Percentiles rank a stretch among this genome's conserved stretches.
phyloP scores from a whole-genome alignment of 2,888 invertebrate species.

The Drosophila eohydei region DNA sequence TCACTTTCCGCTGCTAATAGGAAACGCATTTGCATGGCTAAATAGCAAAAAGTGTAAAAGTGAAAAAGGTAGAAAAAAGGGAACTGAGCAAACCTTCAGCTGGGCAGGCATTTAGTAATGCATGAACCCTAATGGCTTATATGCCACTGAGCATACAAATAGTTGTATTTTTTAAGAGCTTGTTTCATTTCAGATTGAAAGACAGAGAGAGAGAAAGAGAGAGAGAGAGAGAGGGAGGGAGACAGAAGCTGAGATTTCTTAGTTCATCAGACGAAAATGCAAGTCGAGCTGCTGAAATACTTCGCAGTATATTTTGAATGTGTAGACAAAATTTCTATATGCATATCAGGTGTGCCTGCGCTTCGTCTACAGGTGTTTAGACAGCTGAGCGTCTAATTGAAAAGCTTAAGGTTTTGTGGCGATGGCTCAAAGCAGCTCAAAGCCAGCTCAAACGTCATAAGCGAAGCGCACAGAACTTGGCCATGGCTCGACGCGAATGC shows the following conservation, averaged over 20 bases:
- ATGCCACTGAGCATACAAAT: background rate
- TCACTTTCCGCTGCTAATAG: background rate
- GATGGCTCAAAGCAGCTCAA: conserved; percentile 4
- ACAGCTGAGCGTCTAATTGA: conserved; percentile 37
- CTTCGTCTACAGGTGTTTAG: conserved; percentile 35
- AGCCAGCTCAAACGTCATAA: conserved; percentile 38
- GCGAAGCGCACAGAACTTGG: conserved; percentile 20
- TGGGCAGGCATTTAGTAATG: background rate
- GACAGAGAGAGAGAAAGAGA: no score
- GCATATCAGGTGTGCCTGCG: background rate
- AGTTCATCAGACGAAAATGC: no score
- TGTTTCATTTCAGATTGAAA: background rate
- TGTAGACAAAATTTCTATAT: background rate
- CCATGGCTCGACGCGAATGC: conserved; percentile 22
- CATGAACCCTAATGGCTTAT: conserved; percentile 6
- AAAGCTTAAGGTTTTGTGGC: conserved; percentile 22
- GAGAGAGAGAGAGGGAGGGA: no score
- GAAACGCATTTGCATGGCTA: conserved; percentile 7
- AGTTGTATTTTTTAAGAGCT: background rate
- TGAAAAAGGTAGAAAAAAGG: background rate
- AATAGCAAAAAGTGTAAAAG: background rate
- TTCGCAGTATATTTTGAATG: no score
- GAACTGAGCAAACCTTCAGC: background rate
- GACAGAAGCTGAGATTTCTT: no score
- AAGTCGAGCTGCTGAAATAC: no score